Base-by-base conservation (phyloP, 1,140 invertebrate genomes). In the Bombus balteatus region DNA sequence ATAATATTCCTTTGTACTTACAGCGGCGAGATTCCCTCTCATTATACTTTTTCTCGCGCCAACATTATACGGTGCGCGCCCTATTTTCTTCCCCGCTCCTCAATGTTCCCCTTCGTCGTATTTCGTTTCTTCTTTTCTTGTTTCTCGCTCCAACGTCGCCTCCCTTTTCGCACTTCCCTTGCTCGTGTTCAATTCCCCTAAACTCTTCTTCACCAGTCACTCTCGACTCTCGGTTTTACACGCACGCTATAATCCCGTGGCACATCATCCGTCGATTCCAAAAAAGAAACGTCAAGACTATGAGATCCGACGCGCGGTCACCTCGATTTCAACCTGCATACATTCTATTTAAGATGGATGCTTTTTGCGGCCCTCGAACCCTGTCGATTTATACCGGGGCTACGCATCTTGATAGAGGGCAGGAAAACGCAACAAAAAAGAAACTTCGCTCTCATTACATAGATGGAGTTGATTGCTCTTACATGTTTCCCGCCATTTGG, bases 1-100 rank as follows among this genome's bases (percentile, higher is more conserved):
- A 65, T 88, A 91, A 89, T 88, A 80, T 80, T 59, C 86, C 86
- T 91, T 91, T 90, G 81, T 91, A 85, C 74, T 77, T 83, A 83
- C 80, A 88, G 62, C 86, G 81, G 72, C 88, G 66, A 43, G 72
- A 86, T 84, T 76, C 81, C 68, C 86, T 89, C 75, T 83, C 78
- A 90, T 90, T 88, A 91, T 68, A 76, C 76, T 91, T 91, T 85
- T 90, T 91, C 65, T 85, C 72, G 77, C 77, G 59, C 74, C 70
- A 68, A 43, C 81, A 86, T 90, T 87, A 81, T 82, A 83, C 71
- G 34, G n/a, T 65, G 41, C 47, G 41, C 66, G 37, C 37, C 25
- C 73, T 57, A 76, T 86, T 43, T 83, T 53, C 47, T 59, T 73
- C n/a, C 15, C 32, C 39, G 53, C 53, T 59, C 34, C 65, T 78